Evolutionary conservation across 1,140 invertebrate genomes (phyloP), one percentile per base, ranked within the genome.

Genomic region (Drosophila tsacasi): DNA sequence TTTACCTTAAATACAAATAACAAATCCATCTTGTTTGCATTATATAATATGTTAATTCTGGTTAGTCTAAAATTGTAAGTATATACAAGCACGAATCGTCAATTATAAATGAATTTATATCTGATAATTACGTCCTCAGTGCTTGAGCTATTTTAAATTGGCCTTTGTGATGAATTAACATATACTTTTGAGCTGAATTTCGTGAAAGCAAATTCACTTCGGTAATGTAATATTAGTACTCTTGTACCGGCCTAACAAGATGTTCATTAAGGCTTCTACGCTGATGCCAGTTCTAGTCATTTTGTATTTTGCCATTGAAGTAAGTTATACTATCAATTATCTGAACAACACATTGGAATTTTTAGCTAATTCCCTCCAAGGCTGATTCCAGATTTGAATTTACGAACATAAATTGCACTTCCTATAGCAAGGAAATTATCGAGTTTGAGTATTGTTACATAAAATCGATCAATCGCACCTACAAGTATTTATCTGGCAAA

Each of bases 381-480:
- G 25, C 2, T 0, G 13, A 27, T 49, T 10, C 15, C 5, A 15
- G 23, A 0, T 39, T 69, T 23, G 25, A 69, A 13, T 69, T 69
- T 37, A 72, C 62, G 0, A 72, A 72, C 30, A 17, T 66, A n/a
- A 57, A 67, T 12, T 72, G 68, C 19, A 65, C 30, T 17, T 13
- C 62, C 0, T 25, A 23, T 12, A 23, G 39, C 12, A 55, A 66
- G 6, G 2, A 30, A 5, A 23, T 66, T 27, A 13, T 49, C 2
- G 42, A 61, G 13, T 54, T 55, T 40, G 49, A 72, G 5, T 57
- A 72, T 40, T 72, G 68, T 23, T 46, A 46, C 15, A 2, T 72
- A 7, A 72, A 72, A 30, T 72, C 68, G 0, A 15, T 65, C 5
- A 72, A 72, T 47, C 68, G 68, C 0, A 66, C 62, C 12, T 71